Base-by-base conservation (phyloP, 2,888 invertebrate genomes). In the Brachyptera putata region DNA sequence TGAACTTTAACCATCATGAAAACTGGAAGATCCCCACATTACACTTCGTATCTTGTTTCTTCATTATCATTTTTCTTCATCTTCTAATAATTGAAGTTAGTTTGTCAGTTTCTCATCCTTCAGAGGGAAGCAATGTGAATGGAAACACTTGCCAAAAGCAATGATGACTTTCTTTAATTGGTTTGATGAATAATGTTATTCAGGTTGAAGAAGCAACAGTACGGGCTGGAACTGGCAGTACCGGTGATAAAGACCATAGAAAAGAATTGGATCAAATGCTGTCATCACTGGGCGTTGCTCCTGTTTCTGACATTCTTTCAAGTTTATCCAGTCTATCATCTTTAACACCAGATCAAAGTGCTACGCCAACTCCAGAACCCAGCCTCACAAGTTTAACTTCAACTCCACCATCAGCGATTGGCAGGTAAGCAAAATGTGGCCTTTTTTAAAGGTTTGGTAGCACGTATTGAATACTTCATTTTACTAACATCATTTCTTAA, bases 201-300 rank as follows among this genome's bases (percentile, higher is more conserved):
- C 36, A 78, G 78, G 76, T 75, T 13, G 77, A 78, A 67, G 77
- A 77, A 67, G 77, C 77, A 25, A 74, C 74, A n/a, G 69, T 73
- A 21, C 72, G 77, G 58, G 73, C 74, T 22, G 43, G 50, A 34
- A 71, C 75, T 24, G 71, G 73, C 14, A 64, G 14, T 18, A 36
- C 26, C 53, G 68, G 74, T 1, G 82, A 82, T 65, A 76, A 74
- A 64, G 78, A 78, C 67, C 77, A 76, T 60, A 75, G 79, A 14
- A 80, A 88, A 56, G 91, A 91, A 72, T 74, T 93, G 62, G 92
- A 94, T 75, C 91, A 91, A 71, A 87, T 93, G 86, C 80, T 94
- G 41, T 87, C 88, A 1, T 90, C 90, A 1, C 77, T 93, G 56
- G 93, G 92, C 49, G 90, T 94, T 67, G 91, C 91, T 1, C 91